Evolutionary conservation across 2,888 invertebrate genomes (phyloP).

Genomic region (Polyommatus icarus): DNA sequence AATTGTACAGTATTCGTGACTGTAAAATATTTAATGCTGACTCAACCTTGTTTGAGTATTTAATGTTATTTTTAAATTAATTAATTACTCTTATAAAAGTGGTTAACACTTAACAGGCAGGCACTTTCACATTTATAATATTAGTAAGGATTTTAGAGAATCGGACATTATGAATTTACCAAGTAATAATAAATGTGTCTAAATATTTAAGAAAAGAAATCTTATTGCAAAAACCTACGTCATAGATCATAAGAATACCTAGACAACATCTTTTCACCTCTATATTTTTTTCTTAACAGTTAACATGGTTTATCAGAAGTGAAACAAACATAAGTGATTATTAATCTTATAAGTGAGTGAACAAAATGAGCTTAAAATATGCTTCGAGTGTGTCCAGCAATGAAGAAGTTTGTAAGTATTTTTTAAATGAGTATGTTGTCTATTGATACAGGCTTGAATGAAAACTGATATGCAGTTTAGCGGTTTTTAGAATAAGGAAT

Average conservation of each 20-base stretch:
- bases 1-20: not conserved
- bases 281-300: not conserved
- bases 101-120: too few species aligned
- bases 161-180: too few species aligned
- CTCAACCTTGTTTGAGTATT: too few species aligned
- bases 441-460: too few species aligned
- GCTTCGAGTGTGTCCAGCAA: constrained; percentile 49
- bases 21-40: too few species aligned
- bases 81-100: too few species aligned
- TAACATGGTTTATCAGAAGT: not conserved
- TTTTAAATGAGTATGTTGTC: not conserved
- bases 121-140: too few species aligned
- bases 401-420: constrained; percentile 69
- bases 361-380: constrained; percentile 60
- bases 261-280: not conserved
- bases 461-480: too few species aligned
- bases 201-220: not conserved
- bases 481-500: too few species aligned
- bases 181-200: too few species aligned
- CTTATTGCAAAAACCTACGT: constrained; percentile 7
- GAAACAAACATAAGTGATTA: not conserved
- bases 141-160: too few species aligned
- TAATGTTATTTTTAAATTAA: too few species aligned
- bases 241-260: not conserved
- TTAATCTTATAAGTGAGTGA: not conserved